Conservation (phyloP, 2,888 invertebrate genomes). For the Formica aserva region DNA sequence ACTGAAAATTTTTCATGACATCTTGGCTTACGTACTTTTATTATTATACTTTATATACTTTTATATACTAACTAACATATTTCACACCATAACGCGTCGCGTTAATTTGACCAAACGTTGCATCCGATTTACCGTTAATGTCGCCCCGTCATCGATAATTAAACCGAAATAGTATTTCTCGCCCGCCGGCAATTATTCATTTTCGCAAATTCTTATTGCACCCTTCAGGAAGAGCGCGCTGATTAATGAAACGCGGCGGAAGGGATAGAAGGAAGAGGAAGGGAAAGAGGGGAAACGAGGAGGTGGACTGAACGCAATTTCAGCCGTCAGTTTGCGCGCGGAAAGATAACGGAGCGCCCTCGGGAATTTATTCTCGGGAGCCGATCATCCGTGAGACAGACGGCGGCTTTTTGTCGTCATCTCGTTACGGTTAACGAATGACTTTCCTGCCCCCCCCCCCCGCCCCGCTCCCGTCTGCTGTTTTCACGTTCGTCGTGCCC, state of each 20-base stretch:
- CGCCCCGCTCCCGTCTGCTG: not conserved
- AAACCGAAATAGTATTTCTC: slow-evolving; percentile 60
- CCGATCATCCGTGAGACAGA: slow-evolving; percentile 58
- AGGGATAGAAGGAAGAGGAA: not conserved
- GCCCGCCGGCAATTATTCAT: slow-evolving; percentile 64
- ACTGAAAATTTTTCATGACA: not conserved
- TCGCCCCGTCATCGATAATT: slow-evolving; percentile 52
- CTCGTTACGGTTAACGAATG: slow-evolving; percentile 66
- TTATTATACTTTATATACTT: not conserved
- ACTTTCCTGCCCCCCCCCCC: slow-evolving; percentile 13
- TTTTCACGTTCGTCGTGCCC: slow-evolving; percentile 54
- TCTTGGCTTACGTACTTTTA: not conserved
- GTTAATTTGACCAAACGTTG: slow-evolving; percentile 3
- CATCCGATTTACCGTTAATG: slow-evolving; percentile 41
- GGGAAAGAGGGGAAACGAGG: not conserved
- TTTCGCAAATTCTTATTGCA: slow-evolving; percentile 69
- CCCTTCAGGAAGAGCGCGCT: slow-evolving; percentile 58
- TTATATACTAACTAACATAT: not conserved
- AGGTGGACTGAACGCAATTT: slow-evolving; percentile 66
- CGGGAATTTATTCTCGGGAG: slow-evolving; percentile 56
- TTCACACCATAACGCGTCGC: too few relatives aligned
- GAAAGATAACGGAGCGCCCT: slow-evolving; percentile 62
- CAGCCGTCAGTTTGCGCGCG: slow-evolving; percentile 57
- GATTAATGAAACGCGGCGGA: slow-evolving; percentile 66
- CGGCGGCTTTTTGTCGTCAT: slow-evolving; percentile 60